Percentiles rank a stretch among this genome's conserved stretches.
Conservation (phyloP, 2,888 invertebrate genomes). For the Chironomus tentans region DNA sequence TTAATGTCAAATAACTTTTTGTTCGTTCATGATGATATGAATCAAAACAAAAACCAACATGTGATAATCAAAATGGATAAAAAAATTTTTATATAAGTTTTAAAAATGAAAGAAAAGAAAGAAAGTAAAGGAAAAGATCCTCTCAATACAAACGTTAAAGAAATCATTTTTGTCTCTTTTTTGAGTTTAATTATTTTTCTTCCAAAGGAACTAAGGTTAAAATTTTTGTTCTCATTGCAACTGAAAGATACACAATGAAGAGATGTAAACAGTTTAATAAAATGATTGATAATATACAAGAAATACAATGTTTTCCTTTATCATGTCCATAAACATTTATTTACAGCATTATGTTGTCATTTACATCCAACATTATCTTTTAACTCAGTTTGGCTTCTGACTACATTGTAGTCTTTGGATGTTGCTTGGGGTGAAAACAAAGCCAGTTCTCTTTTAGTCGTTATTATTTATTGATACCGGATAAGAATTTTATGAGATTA, state of each 20-base stretch:
- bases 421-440: too few species aligned
- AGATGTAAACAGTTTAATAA: background rate
- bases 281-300: background rate
- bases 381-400: too few species aligned
- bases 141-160: too few species aligned
- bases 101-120: background rate
- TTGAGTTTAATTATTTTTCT: background rate
- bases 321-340: background rate
- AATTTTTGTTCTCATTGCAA: background rate
- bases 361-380: too few species aligned
- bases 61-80: constrained; percentile 21
- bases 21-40: background rate
- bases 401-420: too few species aligned
- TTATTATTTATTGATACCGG: too few species aligned
- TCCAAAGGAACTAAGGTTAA: background rate
- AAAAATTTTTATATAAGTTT: background rate
- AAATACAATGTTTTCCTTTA: background rate
- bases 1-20: background rate
- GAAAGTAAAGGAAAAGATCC: too few species aligned
- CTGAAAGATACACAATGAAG: background rate
- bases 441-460: too few species aligned
- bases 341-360: too few species aligned
- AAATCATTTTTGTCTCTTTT: background rate
- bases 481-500: too few species aligned
- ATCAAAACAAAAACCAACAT: background rate